These are phyloP conservation scores for Melanogrammus aeglefinus DNA, from an alignment of 2,797 vertebrate species.

Conservation along the genomic window DNA sequence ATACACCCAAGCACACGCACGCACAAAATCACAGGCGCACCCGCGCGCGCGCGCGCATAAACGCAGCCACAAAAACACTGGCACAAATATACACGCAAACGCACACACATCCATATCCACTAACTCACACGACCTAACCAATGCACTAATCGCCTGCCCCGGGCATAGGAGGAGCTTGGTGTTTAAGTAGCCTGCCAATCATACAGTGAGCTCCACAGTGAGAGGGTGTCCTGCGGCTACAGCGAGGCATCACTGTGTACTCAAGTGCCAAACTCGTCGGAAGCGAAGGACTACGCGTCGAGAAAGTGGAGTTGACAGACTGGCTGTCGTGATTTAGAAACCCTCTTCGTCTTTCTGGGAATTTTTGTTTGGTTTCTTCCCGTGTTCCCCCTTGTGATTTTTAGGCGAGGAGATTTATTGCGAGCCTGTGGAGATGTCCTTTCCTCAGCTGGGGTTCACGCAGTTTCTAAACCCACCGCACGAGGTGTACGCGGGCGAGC, in stretches of 20 bases:
- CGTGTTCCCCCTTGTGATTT: conserved; percentile 39
- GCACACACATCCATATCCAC: conserved; percentile 35
- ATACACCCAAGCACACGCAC: neutral
- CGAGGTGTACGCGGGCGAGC: conserved; percentile 86
- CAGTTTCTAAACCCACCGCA: conserved; percentile 89
- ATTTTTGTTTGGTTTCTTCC: conserved; percentile 41
- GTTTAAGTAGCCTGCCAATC: conserved; percentile 97
- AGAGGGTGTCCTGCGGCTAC: conserved; percentile 84
- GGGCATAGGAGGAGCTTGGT: conserved; percentile 87
- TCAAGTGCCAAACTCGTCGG: conserved; percentile 86
- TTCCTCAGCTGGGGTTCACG: conserved; percentile 93
- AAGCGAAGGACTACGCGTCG: conserved; percentile 76
- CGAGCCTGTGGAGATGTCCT: conserved; percentile 85
- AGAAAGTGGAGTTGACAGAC: conserved; percentile 70
- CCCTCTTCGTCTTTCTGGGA: conserved; percentile 49
- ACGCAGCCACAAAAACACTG: neutral
- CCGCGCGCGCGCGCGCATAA: neutral
- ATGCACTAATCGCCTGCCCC: conserved; percentile 88
- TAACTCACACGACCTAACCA: conserved; percentile 72
- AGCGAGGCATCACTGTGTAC: conserved; percentile 85
- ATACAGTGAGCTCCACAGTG: conserved; percentile 98
- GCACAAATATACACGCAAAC: conserved; percentile 37
- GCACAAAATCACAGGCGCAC: conserved; percentile 7
- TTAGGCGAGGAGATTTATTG: conserved; percentile 49
- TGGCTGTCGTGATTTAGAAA: conserved; percentile 64